These are phyloP conservation scores for Escarpia spicata DNA, from an alignment of 2,888 invertebrate genomes.

Conservation along the genomic window DNA sequence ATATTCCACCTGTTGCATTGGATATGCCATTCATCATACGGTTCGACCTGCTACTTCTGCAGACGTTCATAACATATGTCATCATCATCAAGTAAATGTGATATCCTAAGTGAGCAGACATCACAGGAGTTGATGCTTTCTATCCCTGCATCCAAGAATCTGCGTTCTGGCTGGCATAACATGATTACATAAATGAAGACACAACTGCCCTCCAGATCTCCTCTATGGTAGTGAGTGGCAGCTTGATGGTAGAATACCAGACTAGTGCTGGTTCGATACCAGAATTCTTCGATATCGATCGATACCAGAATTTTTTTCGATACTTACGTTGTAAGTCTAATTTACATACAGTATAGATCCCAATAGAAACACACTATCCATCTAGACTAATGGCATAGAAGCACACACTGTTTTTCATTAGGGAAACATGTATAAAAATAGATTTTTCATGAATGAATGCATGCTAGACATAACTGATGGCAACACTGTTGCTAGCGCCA, in stretches of 20 bases:
- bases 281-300: too few relatives aligned
- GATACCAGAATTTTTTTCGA: too few relatives aligned
- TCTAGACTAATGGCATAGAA: too few relatives aligned
- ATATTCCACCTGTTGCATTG: background rate
- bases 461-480: too few relatives aligned
- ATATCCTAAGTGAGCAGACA: background rate
- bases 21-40: background rate
- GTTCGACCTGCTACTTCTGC: background rate
- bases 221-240: background rate
- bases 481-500: too few relatives aligned
- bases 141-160: background rate
- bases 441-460: too few relatives aligned
- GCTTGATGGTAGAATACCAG: background rate
- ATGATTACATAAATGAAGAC: background rate
- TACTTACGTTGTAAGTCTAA: too few relatives aligned
- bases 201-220: background rate
- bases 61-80: background rate
- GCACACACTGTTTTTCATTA: too few relatives aligned
- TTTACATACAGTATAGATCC: too few relatives aligned
- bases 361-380: too few relatives aligned
- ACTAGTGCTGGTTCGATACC: too few relatives aligned
- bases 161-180: background rate
- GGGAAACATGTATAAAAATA: too few relatives aligned
- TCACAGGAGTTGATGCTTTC: background rate
- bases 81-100: background rate